Percentiles rank a stretch among this genome's conserved stretches.
Conservation (phyloP, 2,797 vertebrate genomes). For the Acridotheres tristis region DNA sequence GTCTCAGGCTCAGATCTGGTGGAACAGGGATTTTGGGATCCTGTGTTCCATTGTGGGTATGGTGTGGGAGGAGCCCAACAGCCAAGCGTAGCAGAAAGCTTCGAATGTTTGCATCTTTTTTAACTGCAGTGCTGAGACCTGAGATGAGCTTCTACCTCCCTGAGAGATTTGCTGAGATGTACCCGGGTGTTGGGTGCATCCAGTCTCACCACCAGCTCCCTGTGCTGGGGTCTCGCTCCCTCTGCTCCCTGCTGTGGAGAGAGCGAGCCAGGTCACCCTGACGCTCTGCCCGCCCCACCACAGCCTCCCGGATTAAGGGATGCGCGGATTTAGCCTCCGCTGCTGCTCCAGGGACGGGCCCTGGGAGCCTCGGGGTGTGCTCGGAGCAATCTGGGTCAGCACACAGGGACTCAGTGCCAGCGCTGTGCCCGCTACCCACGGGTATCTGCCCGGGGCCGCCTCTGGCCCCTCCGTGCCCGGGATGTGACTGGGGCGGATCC, state of each 20-base stretch:
- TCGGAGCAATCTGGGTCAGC: constrained; percentile 57
- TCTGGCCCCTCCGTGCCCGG: background rate
- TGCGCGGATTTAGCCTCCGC: constrained; percentile 43
- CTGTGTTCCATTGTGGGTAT: accelerated
- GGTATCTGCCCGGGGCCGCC: background rate
- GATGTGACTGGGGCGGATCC: background rate
- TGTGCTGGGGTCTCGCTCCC: accelerated
- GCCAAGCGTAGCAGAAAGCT: background rate
- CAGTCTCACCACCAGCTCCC: background rate
- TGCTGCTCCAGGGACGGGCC: constrained; percentile 14
- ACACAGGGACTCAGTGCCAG: background rate
- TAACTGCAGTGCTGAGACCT: background rate
- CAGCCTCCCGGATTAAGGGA: constrained; percentile 62
- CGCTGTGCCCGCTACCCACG: background rate
- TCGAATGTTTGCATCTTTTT: accelerated
- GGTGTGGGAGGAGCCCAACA: background rate
- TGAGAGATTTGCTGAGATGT: background rate
- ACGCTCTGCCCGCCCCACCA: background rate
- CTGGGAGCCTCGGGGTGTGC: background rate
- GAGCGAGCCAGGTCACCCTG: constrained; percentile 61
- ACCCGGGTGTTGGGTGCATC: background rate
- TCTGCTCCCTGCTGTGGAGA: background rate
- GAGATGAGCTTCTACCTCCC: background rate
- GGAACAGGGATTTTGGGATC: background rate
- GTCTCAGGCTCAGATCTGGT: background rate